Conservation (phyloP, 53 echinoderm and acorn worm genomes). For the Zoroaster sp. region DNA sequence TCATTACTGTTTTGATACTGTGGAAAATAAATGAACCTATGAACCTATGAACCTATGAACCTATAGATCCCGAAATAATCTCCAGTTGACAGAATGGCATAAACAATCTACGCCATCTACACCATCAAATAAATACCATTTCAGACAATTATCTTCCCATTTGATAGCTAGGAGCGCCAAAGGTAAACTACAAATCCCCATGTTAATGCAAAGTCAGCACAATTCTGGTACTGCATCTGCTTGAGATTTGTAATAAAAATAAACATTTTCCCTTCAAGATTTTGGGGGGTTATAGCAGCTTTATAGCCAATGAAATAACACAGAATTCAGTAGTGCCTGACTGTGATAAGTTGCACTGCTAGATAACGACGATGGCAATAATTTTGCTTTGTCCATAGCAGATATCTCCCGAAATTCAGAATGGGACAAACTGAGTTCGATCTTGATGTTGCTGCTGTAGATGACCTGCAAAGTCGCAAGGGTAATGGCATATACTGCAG, state of each 20-base stretch:
- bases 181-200: not conserved
- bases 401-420: not conserved
- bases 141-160: not conserved
- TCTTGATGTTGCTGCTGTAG: not conserved
- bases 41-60: no score
- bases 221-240: not conserved
- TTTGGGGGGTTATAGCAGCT: not conserved
- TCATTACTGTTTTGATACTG: no score
- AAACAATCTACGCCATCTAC: not conserved
- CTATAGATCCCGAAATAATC: not conserved
- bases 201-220: not conserved
- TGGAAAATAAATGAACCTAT: no score
- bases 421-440: not conserved
- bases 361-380: not conserved
- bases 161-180: not conserved
- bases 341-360: not conserved
- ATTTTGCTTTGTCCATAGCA: not conserved
- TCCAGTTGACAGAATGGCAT: not conserved
- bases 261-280: not conserved
- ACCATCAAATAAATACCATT: not conserved
- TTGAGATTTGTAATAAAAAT: not conserved
- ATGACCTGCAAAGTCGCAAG: not conserved
- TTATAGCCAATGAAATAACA: not conserved
- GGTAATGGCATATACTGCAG: slow-evolving; percentile 63
- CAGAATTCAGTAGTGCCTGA: not conserved